These are phyloP conservation scores for Nothobranchius furzeri DNA, from an alignment of 2,113 vertebrate species.

Conservation along the genomic window DNA sequence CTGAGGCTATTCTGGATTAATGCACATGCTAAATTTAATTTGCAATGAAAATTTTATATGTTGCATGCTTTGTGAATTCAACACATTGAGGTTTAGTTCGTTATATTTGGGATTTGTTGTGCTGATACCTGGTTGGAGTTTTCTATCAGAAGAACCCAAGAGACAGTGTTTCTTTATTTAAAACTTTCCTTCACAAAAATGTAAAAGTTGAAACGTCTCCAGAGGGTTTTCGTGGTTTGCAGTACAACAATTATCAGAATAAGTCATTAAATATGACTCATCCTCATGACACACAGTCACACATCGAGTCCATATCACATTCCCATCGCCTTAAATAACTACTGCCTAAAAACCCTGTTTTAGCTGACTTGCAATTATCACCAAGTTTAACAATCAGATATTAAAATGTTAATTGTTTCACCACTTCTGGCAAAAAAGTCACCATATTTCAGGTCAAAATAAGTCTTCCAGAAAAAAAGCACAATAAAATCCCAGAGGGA, in stretches of 20 bases:
- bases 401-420: constrained; percentile 46
- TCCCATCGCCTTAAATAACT: constrained; percentile 7
- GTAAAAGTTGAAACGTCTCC: constrained; percentile 19
- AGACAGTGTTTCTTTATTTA: constrained; percentile 18
- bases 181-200: constrained; percentile 24
- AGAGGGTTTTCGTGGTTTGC: constrained; percentile 11
- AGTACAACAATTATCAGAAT: constrained; percentile 23
- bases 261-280: constrained; percentile 8
- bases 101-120: neutral
- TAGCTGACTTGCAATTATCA: constrained; percentile 32
- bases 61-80: too few relatives aligned
- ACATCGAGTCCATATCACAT: constrained; percentile 16
- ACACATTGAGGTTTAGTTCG: too few relatives aligned
- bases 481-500: constrained; percentile 52
- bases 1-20: too few relatives aligned
- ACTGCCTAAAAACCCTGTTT: neutral
- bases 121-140: constrained; percentile 6
- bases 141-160: constrained; percentile 13
- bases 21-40: neutral
- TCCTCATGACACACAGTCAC: constrained; percentile 21
- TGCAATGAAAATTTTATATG: neutral
- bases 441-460: constrained; percentile 47
- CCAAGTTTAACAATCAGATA: constrained; percentile 39
- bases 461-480: constrained; percentile 33
- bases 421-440: constrained; percentile 22